Conservation (phyloP, 2,113 vertebrate species). For the Fregetta grallaria region DNA sequence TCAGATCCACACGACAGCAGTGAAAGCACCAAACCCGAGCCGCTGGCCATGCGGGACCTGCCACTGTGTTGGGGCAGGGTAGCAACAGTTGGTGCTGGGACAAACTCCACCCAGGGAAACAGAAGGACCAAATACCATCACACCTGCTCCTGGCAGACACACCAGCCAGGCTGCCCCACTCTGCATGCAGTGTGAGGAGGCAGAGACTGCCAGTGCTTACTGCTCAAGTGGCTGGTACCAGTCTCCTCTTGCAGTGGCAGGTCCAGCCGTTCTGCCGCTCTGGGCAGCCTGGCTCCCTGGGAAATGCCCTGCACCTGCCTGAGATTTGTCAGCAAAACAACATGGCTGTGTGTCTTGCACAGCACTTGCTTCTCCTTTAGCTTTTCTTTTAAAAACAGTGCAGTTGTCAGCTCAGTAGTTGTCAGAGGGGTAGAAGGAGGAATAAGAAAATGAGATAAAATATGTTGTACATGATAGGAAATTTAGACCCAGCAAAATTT, state of each 20-base stretch:
- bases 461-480: not conserved
- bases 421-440: not conserved
- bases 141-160: not conserved
- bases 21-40: not conserved
- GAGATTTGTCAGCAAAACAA: not conserved
- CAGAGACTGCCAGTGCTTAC: not conserved
- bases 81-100: not conserved
- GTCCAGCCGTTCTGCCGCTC: not conserved
- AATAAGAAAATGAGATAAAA: not conserved
- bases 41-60: accelerated
- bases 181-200: not conserved
- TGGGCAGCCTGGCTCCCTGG: not conserved
- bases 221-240: not conserved
- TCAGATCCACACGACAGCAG: accelerated
- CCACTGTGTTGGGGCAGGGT: not conserved
- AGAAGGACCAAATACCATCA: not conserved
- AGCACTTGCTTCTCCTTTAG: not conserved
- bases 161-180: not conserved
- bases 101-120: not conserved
- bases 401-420: not conserved
- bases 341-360: not conserved
- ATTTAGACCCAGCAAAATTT: not conserved
- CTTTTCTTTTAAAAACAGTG: not conserved
- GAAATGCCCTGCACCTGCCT: not conserved
- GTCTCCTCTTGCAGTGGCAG: not conserved